Conservation (phyloP, 1,140 invertebrate genomes). For the Campoletis sonorensis region DNA sequence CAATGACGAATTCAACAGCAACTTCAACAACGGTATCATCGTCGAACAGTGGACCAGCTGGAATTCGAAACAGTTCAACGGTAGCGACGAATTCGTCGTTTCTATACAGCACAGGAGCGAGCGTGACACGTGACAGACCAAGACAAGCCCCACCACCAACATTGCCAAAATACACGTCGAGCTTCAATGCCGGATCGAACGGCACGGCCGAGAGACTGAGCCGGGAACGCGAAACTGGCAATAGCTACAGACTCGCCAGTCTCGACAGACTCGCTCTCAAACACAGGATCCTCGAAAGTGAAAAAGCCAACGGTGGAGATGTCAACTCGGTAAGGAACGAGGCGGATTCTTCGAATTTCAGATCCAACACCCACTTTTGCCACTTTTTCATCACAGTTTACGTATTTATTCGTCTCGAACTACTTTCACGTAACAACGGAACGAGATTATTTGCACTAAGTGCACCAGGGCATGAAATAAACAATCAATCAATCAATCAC, state of each 20-base stretch:
- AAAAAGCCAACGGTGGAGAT: slow-evolving; percentile 72
- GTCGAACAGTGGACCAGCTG: slow-evolving; percentile 23
- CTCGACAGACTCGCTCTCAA: slow-evolving; percentile 83
- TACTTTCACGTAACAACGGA: too few species aligned
- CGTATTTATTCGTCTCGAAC: too few species aligned
- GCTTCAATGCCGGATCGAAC: slow-evolving; percentile 78
- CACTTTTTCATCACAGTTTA: too few species aligned
- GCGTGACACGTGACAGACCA: slow-evolving; percentile 67
- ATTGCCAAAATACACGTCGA: slow-evolving; percentile 81
- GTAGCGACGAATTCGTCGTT: slow-evolving; percentile 73
- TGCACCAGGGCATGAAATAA: too few species aligned
- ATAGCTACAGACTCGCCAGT: slow-evolving; percentile 82
- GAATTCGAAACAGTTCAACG: slow-evolving; percentile 20
- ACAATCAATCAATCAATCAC: too few species aligned
- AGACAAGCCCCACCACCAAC: slow-evolving; percentile 82
- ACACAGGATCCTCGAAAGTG: slow-evolving; percentile 82
- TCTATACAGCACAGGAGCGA: slow-evolving; percentile 74
- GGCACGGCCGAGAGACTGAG: slow-evolving; percentile 74
- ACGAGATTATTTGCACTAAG: too few species aligned
- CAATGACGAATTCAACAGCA: slow-evolving; percentile 55
- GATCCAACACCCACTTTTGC: too few species aligned
- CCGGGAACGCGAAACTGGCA: slow-evolving; percentile 78
- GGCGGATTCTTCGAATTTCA: too few species aligned
- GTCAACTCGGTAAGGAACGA: slow-evolving; percentile 70
- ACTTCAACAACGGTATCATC: slow-evolving; percentile 46